Evolutionary conservation across 2,888 invertebrate species (phyloP), one percentile per base, ranked within the genome.

Genomic region (Eilema griseolum): DNA sequence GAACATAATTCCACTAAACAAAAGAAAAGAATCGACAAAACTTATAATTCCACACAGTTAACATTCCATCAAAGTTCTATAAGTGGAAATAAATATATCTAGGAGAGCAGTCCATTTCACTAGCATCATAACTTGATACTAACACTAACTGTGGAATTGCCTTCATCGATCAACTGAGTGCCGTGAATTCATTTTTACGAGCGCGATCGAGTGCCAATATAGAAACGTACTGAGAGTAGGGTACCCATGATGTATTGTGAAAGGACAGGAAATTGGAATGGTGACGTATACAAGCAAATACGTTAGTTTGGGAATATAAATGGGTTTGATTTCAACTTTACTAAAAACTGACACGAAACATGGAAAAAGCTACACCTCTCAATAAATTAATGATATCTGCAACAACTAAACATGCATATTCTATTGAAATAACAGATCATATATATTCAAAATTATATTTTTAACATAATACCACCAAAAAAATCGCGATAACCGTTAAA

Each of bases 141-240:
- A 72, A 72, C 71, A 71, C 80, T 76, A 79, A 81, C 81, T 70
- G 73, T 63, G 72, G 69, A 76, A 83, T 83, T 75, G 76, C 78
- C 73, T 74, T 73, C 81, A 82, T 86, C 80, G 79, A 85, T 87
- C 84, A 87, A 78, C 69, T 65, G 74, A 75, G 72, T 76, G 73
- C 67, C 72, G 73, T 74, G 78, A 80, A 81, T 80, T 76, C 75
- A 72, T 75, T 76, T 77, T 81, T 78, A 80, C 69, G 79, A 78
- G 69, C 67, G 69, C 85, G 85, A 86, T 85, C 79, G 76, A 82
- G 81, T 75, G 75, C 72, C 83, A 72, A 88, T 89, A 88, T 87
- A 88, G 86, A 87, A 85, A 85, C 76, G 83, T 78, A 82, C 82
- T 61, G 56, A 74, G 78, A 74, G 74, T 73, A 80, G 77, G 80